A percentile compares a stretch with the other conserved stretches of the same genome.
Conservation (phyloP, 2,113 vertebrate species). For the Plectropomus leopardus region DNA sequence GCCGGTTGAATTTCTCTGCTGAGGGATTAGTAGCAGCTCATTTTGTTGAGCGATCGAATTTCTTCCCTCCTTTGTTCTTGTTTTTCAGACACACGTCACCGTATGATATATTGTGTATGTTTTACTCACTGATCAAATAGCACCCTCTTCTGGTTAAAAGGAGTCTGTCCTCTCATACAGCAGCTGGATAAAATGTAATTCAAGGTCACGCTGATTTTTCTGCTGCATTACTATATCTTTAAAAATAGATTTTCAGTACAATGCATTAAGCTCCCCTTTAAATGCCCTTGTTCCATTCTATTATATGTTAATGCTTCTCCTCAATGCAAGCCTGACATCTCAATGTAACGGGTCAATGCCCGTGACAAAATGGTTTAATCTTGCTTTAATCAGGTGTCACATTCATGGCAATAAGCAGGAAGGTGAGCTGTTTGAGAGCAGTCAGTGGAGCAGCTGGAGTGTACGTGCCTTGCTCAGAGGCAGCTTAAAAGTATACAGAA, state of each 20-base stretch:
- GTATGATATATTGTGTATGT: constrained; percentile 10
- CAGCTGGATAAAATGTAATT: constrained; percentile 45
- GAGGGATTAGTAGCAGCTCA: background rate
- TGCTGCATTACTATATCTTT: constrained; percentile 55
- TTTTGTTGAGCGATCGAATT: background rate
- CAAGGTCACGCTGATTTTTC: constrained; percentile 69
- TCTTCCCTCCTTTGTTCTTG: background rate
- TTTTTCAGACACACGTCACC: background rate
- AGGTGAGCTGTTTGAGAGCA: constrained; percentile 39
- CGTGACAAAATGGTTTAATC: constrained; percentile 51
- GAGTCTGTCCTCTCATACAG: background rate
- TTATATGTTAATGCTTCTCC: constrained; percentile 58
- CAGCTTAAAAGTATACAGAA: background rate
- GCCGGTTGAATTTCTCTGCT: background rate
- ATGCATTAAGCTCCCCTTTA: constrained; percentile 57
- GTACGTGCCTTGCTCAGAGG: constrained; percentile 35
- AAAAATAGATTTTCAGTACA: constrained; percentile 52
- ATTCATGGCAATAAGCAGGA: constrained; percentile 49
- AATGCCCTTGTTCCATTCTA: constrained; percentile 61
- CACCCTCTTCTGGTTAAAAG: constrained; percentile 75
- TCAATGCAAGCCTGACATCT: constrained; percentile 38
- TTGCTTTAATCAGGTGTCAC: constrained; percentile 57
- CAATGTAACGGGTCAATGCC: constrained; percentile 40
- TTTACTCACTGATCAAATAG: constrained; percentile 45
- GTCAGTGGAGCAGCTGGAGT: constrained; percentile 4